phyloP scores from a whole-genome alignment of 2,888 invertebrate species.

The Caenorhabditis sulstoni region DNA sequence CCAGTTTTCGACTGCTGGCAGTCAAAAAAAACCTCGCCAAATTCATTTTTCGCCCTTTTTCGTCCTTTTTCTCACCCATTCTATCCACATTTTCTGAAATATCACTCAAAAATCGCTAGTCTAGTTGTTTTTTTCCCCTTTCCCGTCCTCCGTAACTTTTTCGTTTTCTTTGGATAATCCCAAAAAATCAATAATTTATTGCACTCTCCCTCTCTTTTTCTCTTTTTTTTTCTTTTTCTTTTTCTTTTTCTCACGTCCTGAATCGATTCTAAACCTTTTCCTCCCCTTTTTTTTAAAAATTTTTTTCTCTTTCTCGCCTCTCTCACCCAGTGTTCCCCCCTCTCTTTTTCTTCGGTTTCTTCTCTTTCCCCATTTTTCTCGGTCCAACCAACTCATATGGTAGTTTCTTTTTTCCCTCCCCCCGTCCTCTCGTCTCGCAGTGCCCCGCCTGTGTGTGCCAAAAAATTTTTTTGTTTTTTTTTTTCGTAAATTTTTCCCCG shows the following conservation, averaged over 20 bases:
- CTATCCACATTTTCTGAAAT: constrained; percentile 1
- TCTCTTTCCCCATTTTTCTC: background rate
- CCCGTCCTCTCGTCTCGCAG: background rate
- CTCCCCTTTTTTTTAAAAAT: background rate
- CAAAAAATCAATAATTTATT: too few relatives aligned
- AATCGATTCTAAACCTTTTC: background rate
- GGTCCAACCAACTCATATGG: background rate
- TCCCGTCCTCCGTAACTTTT: too few relatives aligned
- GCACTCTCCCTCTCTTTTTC: constrained; percentile 2
- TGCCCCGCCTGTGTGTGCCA: background rate
- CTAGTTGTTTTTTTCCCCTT: constrained; percentile 1
- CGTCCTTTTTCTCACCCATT: background rate
- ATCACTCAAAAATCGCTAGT: constrained; percentile 21
- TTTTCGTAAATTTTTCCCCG: constrained; percentile 14
- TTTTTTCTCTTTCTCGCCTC: background rate
- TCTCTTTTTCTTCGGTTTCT: background rate
- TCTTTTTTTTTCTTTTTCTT: background rate
- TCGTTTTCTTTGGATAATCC: too few relatives aligned
- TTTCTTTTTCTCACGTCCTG: background rate
- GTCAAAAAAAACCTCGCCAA: too few relatives aligned
- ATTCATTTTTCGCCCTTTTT: too few relatives aligned
- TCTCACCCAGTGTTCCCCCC: background rate
- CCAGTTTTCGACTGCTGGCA: constrained; percentile 26
- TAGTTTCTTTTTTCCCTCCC: background rate
- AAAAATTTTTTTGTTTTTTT: constrained; percentile 5